phyloP scores from a whole-genome alignment of 2,888 invertebrate genomes.

The Drosophila trichaetosa region DNA sequence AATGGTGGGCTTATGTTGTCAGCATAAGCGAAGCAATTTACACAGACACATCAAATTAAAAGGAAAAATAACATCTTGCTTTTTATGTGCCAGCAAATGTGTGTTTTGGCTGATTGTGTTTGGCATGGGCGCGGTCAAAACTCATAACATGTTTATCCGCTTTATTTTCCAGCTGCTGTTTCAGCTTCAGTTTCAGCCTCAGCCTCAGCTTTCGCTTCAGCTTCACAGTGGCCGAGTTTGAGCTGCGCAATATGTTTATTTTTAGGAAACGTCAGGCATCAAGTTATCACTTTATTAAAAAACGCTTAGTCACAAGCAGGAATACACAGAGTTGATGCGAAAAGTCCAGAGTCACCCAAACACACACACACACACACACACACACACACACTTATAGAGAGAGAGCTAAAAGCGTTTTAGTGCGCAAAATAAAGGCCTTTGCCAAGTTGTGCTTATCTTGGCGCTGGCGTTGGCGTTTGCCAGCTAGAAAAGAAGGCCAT shows the following conservation, averaged over 20 bases:
- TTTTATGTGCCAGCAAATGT: constrained; percentile 8
- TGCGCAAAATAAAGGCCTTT: constrained; percentile 59
- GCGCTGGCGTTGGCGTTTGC: constrained; percentile 45
- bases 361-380: constrained; percentile 19
- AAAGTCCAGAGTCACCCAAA: constrained; percentile 41
- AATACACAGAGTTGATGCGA: constrained; percentile 33
- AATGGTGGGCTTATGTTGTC: background rate
- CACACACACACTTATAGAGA: constrained; percentile 1
- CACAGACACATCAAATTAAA: constrained; percentile 15
- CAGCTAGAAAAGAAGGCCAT: constrained; percentile 46
- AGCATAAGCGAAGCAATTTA: constrained; percentile 2
- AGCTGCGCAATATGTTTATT: constrained; percentile 61
- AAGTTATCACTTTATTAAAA: constrained; percentile 80
- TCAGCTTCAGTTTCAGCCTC: background rate
- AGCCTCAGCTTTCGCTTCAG: background rate
- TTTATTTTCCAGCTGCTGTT: constrained; percentile 18
- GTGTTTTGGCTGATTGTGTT: background rate
- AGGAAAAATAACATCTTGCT: constrained; percentile 3
- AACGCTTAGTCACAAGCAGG: constrained; percentile 71
- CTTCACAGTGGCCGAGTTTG: background rate
- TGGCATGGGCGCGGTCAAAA: constrained; percentile 36
- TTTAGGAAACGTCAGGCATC: constrained; percentile 73
- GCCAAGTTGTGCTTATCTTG: constrained; percentile 75
- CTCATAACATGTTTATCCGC: constrained; percentile 44
- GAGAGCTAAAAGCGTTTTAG: constrained; percentile 47